Evolutionary conservation across 2,113 vertebrate genomes (phyloP).

Genomic region (Arothron firmamentum): DNA sequence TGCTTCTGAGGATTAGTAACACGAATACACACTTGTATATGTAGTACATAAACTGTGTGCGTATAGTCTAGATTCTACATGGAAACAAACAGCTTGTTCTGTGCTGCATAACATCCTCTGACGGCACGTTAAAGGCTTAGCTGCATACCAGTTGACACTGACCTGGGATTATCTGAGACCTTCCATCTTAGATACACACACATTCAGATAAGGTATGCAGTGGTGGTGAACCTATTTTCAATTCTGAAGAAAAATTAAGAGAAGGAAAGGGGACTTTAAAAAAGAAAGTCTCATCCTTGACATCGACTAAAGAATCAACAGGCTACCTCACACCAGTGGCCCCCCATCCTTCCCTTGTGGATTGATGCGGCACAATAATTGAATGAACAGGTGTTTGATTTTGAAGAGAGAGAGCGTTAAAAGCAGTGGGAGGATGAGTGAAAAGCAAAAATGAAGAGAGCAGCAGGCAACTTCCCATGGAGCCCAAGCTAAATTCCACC

Average conservation of each 20-base stretch:
- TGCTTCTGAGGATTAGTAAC: background rate
- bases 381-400: constrained; percentile 52
- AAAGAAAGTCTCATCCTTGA: background rate
- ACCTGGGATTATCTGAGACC: constrained; percentile 47
- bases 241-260: background rate
- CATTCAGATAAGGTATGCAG: constrained; percentile 6
- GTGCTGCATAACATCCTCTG: constrained; percentile 29
- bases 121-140: constrained; percentile 50
- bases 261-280: background rate
- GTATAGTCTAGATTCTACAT: background rate
- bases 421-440: background rate
- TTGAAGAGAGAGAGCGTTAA: constrained; percentile 1
- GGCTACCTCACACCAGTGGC: background rate
- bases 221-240: background rate
- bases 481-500: background rate
- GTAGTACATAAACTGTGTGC: background rate
- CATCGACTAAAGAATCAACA: background rate
- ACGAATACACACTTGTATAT: background rate
- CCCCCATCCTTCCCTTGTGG: constrained; percentile 3
- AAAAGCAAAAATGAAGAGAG: constrained; percentile 25
- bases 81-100: constrained; percentile 9
- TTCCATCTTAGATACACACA: constrained; percentile 30
- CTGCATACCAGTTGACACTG: constrained; percentile 50
- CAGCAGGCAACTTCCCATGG: constrained; percentile 28
- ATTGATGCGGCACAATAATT: constrained; percentile 26